Base-by-base conservation (phyloP, 2,888 invertebrate genomes). In the Polydrusus cervinus region DNA sequence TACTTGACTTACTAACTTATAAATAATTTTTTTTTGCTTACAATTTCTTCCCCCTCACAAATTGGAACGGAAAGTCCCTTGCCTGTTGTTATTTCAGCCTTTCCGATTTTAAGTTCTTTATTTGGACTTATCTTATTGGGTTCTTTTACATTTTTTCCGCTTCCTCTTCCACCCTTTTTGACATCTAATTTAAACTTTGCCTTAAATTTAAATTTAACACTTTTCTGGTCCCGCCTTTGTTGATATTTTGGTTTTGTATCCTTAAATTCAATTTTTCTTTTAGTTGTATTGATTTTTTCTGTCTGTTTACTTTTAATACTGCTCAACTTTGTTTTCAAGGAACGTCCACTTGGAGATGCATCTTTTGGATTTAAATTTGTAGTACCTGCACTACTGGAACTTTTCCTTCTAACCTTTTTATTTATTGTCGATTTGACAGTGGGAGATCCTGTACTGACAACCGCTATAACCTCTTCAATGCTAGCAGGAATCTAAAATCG, bases 21-120 rank as follows among this genome's bases (percentile, higher is more conserved):
- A 47, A 47, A 47, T 14, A 16, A 51, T 51, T 18, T n/a, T 16
- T 6, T n/a, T 51, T 30, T 69, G 78, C 81, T 81, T 76, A 83
- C 83, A 66, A 84, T 82, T 83, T 84, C 81, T 84, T 91, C 91
- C 8, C 91, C 91, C 83, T 90, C 89, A 68, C 90, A 90, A 13
- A 91, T 85, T 1, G 90, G 89, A 62, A 91, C 86, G n/a, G 89
- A 87, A 71, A 88, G 87, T 20, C 90, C 90, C 14, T 89, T 89
- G 0, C 90, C 89, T 16, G 90, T 87, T 1, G 89, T 87, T 73
- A 84, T 83, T 75, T 82, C 82, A n/a, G 81, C 77, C 74, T 79
- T 79, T 38, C 75, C 78, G 40, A 81, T 73, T 73, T 79, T 79
- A 34, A 73, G 66, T 60, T 78, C 70, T 80, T 25, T 14, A 38